Conservation (phyloP, 37 sponge, comb jelly and placozoan genomes). For the Tethya wilhelma region DNA sequence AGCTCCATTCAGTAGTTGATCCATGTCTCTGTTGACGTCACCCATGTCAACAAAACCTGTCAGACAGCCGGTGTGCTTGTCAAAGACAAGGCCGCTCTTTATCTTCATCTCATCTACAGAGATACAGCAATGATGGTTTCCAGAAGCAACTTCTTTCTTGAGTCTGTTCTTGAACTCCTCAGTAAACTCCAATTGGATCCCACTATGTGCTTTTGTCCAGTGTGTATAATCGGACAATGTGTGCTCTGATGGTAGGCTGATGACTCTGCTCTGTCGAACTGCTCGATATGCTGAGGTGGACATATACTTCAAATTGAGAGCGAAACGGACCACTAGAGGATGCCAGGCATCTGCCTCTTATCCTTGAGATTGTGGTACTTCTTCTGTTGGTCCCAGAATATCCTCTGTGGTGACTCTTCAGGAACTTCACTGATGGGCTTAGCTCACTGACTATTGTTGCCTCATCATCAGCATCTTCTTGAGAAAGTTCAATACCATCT, state of each 20-base stretch:
- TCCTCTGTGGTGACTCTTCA: slow-evolving; percentile 1
- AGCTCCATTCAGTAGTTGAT: neutral
- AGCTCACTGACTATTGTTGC: neutral
- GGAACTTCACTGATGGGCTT: neutral
- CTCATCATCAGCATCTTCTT: neutral
- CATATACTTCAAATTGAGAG: neutral
- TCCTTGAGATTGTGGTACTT: slow-evolving; percentile 2
- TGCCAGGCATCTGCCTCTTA: slow-evolving; percentile 26
- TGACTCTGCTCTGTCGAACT: neutral
- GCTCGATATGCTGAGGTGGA: neutral
- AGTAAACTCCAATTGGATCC: neutral
- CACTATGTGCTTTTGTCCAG: neutral
- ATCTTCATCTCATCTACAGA: neutral
- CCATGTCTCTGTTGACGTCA: slow-evolving; percentile 3
- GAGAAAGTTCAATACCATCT: neutral
- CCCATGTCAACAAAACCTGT: slow-evolving; percentile 16
- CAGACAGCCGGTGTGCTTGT: neutral
- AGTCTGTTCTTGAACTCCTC: neutral
- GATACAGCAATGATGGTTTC: neutral
- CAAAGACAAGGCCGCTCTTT: too few relatives aligned
- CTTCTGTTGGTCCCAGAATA: slow-evolving; percentile 15
- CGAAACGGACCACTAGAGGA: neutral
- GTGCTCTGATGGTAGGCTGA: slow-evolving; percentile 6
- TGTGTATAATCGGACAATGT: slow-evolving; percentile 10
- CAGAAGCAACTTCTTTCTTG: neutral